Percentiles rank a stretch among this genome's conserved stretches.
Conservation (phyloP, 2,888 invertebrate species). For the Calameuta pallipes region DNA sequence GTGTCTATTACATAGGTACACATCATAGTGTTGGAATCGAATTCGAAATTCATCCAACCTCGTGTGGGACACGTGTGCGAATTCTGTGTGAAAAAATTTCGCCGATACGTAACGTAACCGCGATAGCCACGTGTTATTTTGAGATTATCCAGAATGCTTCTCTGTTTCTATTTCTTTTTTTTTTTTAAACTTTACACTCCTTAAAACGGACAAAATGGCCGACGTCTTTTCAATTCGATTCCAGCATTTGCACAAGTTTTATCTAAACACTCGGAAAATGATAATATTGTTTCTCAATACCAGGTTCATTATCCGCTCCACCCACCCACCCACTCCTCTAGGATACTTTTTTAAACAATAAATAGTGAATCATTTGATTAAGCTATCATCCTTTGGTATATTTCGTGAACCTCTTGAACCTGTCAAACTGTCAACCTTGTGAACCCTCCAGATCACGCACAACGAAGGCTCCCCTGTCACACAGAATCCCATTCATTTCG, state of each 20-base stretch:
- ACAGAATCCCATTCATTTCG: not conserved
- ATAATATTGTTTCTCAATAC: conserved; percentile 31
- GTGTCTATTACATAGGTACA: conserved; percentile 58
- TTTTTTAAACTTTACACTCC: conserved; percentile 20
- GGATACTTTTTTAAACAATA: conserved; percentile 51
- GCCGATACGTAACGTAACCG: too few species aligned
- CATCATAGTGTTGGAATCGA: conserved; percentile 55
- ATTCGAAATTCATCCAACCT: conserved; percentile 18
- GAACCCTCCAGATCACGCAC: too few species aligned
- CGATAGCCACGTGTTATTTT: too few species aligned
- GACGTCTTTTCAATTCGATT: conserved; percentile 41
- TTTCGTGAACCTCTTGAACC: conserved; percentile 36
- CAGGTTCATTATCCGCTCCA: conserved; percentile 44
- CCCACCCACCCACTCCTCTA: conserved; percentile 22
- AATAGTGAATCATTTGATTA: conserved; percentile 50
- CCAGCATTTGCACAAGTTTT: conserved; percentile 48
- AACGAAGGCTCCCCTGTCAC: not conserved
- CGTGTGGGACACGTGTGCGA: too few species aligned
- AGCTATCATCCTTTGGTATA: conserved; percentile 54
- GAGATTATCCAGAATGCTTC: too few species aligned
- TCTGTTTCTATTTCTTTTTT: not conserved
- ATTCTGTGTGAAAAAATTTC: too few species aligned
- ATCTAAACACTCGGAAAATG: not conserved
- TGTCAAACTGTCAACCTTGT: not conserved
- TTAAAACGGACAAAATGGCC: conserved; percentile 13